phyloP scores from a whole-genome alignment of 2,888 invertebrate species.

The Drosophila anomalata region DNA sequence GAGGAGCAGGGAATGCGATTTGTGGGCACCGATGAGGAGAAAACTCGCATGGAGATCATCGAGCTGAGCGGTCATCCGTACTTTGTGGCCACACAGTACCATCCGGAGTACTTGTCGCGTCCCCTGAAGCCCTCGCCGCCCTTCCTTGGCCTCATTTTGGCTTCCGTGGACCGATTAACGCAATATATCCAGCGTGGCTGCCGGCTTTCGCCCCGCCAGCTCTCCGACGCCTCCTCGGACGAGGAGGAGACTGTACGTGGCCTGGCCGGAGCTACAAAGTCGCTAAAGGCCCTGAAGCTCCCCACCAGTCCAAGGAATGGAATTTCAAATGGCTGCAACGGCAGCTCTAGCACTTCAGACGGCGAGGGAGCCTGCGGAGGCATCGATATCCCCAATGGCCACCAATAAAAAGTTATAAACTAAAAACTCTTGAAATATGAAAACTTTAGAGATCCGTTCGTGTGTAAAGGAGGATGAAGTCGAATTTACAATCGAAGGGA shows the following conservation, averaged over 20 bases:
- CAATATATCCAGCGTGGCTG: conserved; percentile 90
- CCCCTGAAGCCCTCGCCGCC: conserved; percentile 97
- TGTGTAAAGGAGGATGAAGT: conserved; percentile 12
- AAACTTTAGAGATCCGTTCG: conserved; percentile 10
- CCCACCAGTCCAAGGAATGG: conserved; percentile 6
- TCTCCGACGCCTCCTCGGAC: conserved; percentile 90
- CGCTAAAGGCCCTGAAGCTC: conserved; percentile 23
- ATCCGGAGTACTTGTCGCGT: conserved; percentile 98
- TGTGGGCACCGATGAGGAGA: conserved; percentile 93
- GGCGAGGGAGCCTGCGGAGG: conserved; percentile 26
- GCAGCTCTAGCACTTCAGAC: conserved; percentile 34
- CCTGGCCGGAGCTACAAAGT: conserved; percentile 33
- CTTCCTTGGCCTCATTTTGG: conserved; percentile 96
- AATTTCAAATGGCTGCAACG: conserved; percentile 28
- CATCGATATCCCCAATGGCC: conserved; percentile 28
- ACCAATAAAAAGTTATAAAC: conserved; percentile 14
- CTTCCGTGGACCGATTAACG: conserved; percentile 92
- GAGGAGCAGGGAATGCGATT: conserved; percentile 94
- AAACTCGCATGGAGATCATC: conserved; percentile 96
- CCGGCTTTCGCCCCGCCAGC: conserved; percentile 89
- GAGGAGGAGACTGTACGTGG: conserved; percentile 74
- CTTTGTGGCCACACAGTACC: conserved; percentile 98
- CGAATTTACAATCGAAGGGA: not conserved
- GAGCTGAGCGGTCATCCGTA: conserved; percentile 94
- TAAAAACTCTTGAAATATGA: not conserved